Conservation (phyloP, 1,140 invertebrate species). For the Drosophila gunungcola region DNA sequence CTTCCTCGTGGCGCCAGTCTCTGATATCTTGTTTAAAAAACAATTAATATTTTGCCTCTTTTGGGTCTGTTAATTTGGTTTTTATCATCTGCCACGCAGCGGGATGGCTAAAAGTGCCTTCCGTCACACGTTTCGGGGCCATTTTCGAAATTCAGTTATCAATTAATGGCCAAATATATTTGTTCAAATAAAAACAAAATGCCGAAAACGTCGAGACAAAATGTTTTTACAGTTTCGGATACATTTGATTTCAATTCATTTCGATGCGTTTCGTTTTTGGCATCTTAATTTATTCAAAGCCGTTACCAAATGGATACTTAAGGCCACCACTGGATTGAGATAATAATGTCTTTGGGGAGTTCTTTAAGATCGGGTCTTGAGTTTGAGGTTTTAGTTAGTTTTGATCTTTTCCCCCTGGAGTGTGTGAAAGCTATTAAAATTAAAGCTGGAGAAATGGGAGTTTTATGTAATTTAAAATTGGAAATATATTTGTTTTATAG, state of each 20-base stretch:
- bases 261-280: slow-evolving; percentile 25
- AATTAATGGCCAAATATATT: slow-evolving; percentile 74
- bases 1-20: slow-evolving; percentile 56
- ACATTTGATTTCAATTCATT: slow-evolving; percentile 57
- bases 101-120: slow-evolving; percentile 62
- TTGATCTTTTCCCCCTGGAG: slow-evolving; percentile 41
- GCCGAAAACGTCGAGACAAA: slow-evolving; percentile 55
- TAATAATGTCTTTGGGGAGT: slow-evolving; percentile 44
- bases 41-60: slow-evolving; percentile 68
- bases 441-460: background rate
- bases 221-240: slow-evolving; percentile 65
- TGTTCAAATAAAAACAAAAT: slow-evolving; percentile 47
- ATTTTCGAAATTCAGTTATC: slow-evolving; percentile 67
- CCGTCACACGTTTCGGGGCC: slow-evolving; percentile 64
- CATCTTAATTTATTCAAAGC: slow-evolving; percentile 70
- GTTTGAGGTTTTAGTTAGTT: slow-evolving; percentile 30
- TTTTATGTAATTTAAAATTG: slow-evolving; percentile 4
- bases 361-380: slow-evolving; percentile 3
- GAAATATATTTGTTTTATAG: background rate
- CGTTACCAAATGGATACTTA: slow-evolving; percentile 67
- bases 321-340: slow-evolving; percentile 44
- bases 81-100: slow-evolving; percentile 50
- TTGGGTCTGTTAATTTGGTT: slow-evolving; percentile 21
- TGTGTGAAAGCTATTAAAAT: slow-evolving; percentile 76
- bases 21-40: slow-evolving; percentile 63